Evolutionary conservation across 53 echinoderm and acorn worm genomes (phyloP).

Genomic region (Zoroaster sp.): DNA sequence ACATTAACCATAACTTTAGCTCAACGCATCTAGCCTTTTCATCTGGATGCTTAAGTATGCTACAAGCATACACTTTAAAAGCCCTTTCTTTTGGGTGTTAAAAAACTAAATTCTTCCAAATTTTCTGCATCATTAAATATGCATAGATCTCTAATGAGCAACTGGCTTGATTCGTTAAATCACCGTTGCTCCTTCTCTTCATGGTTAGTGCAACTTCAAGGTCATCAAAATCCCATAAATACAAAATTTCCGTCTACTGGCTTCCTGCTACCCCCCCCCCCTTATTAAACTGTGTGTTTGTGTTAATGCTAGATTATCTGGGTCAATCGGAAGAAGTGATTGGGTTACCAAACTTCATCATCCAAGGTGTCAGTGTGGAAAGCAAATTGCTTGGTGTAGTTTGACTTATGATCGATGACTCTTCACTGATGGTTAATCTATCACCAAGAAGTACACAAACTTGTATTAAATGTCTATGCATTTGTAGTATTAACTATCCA

Average conservation of each 20-base stretch:
- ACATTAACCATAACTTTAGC: no score
- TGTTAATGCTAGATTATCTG: constrained; percentile 5
- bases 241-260: neutral
- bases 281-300: neutral
- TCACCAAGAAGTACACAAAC: neutral
- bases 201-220: neutral
- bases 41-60: neutral
- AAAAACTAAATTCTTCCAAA: constrained; percentile 10
- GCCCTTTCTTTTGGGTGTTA: neutral
- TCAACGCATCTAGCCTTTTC: no score
- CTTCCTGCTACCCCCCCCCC: neutral
- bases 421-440: neutral
- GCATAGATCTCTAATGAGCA: constrained; percentile 34
- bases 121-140: constrained; percentile 50
- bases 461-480: no score
- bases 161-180: constrained; percentile 25
- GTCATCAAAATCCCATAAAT: constrained; percentile 1
- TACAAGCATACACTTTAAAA: neutral
- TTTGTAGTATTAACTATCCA: no score
- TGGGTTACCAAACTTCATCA: constrained; percentile 48
- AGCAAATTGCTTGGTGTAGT: constrained; percentile 16
- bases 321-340: constrained; percentile 21
- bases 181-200: constrained; percentile 2
- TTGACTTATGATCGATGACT: constrained; percentile 37
- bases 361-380: constrained; percentile 47